phyloP scores from a whole-genome alignment of 2,113 vertebrate species.

The Aspiorhynchus laticeps region DNA sequence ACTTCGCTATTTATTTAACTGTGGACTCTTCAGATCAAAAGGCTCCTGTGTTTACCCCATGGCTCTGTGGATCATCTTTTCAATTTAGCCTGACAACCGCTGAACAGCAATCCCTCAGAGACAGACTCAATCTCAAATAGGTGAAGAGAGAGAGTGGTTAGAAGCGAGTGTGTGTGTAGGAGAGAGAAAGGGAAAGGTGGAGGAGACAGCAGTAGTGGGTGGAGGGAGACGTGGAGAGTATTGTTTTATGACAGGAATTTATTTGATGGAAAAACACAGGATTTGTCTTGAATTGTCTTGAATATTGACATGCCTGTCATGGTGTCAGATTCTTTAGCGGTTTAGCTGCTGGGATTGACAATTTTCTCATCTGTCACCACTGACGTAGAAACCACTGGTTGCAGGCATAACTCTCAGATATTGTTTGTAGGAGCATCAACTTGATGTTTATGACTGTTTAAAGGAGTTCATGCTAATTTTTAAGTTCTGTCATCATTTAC shows the following conservation, averaged over 20 bases:
- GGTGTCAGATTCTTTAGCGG: constrained; percentile 24
- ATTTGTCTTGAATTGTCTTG: constrained; percentile 42
- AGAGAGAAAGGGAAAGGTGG: constrained; percentile 35
- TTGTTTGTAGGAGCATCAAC: background rate
- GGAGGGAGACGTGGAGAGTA: constrained; percentile 35
- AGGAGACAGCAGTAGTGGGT: constrained; percentile 39
- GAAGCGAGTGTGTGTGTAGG: constrained; percentile 40
- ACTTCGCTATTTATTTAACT: constrained; percentile 58
- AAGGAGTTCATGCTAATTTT: background rate
- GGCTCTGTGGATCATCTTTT: constrained; percentile 60
- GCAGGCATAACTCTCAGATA: background rate
- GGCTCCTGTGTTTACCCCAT: constrained; percentile 61
- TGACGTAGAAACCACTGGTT: constrained; percentile 18
- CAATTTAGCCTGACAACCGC: constrained; percentile 57
- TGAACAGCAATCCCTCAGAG: constrained; percentile 56
- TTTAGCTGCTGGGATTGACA: constrained; percentile 20
- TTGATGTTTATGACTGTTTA: constrained; percentile 5
- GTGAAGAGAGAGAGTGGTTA: constrained; percentile 54
- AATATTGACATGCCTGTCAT: constrained; percentile 39
- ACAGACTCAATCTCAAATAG: constrained; percentile 54
- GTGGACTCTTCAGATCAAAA: constrained; percentile 63
- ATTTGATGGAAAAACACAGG: constrained; percentile 37
- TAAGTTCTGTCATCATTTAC: constrained; percentile 5
- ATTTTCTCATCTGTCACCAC: constrained; percentile 8
- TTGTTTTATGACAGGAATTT: constrained; percentile 54